phyloP scores from a whole-genome alignment of 1,140 invertebrate genomes.

The Achatina immaculata region DNA sequence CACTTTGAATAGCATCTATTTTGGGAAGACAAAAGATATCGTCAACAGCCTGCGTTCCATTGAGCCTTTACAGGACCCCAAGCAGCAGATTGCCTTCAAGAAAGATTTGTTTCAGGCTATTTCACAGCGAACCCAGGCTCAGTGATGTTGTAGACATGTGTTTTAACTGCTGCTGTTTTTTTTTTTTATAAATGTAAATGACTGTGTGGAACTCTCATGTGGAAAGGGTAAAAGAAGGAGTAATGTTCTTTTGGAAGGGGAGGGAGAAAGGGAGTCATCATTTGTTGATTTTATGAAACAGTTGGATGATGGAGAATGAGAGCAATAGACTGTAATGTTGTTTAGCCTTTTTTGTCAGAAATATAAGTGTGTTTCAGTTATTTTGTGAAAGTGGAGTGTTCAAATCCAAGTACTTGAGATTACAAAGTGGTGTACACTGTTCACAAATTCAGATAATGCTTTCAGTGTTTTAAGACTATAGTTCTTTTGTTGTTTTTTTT shows the following conservation, averaged over 20 bases:
- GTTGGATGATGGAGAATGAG: too few relatives aligned
- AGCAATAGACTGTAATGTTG: too few relatives aligned
- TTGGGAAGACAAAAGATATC: conserved; percentile 99
- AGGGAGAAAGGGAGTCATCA: neutral
- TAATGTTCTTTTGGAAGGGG: neutral
- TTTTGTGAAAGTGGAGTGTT: too few relatives aligned
- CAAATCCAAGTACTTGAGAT: too few relatives aligned
- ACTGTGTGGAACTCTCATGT: neutral
- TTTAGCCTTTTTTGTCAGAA: too few relatives aligned
- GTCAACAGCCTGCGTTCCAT: conserved; percentile 96
- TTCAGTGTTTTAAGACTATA: too few relatives aligned
- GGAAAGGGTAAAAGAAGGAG: neutral
- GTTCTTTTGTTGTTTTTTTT: too few relatives aligned
- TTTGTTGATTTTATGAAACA: neutral
- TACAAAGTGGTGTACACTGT: too few relatives aligned
- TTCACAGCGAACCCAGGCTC: conserved; percentile 38
- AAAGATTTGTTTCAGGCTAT: conserved; percentile 79
- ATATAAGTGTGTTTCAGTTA: too few relatives aligned
- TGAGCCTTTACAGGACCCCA: conserved; percentile 85
- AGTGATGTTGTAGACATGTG: conserved; percentile 31
- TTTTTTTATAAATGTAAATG: neutral
- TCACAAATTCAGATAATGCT: too few relatives aligned
- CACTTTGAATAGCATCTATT: conserved; percentile 98
- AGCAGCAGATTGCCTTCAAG: conserved; percentile 84
- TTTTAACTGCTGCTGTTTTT: conserved; percentile 1